Evolutionary conservation across 2,797 vertebrate genomes (phyloP).

Genomic region (Paramormyrops hopkinsi): DNA sequence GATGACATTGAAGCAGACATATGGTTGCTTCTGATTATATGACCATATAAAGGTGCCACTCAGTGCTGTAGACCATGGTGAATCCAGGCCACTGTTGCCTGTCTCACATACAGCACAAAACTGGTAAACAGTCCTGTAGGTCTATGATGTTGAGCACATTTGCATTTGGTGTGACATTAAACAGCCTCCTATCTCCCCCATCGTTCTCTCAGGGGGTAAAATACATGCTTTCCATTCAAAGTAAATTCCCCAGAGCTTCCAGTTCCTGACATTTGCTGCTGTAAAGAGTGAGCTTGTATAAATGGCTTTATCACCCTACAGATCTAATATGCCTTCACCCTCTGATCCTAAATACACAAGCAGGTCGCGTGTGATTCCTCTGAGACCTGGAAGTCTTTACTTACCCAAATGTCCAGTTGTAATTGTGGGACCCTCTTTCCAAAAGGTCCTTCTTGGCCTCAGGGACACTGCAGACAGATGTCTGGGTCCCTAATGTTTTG

Average conservation of each 20-base stretch:
- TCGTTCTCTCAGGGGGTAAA: not conserved
- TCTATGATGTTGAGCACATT: not conserved
- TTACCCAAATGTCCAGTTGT: conserved; percentile 94
- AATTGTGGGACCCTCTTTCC: conserved; percentile 75
- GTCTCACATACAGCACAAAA: not conserved
- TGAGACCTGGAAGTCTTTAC: conserved; percentile 32
- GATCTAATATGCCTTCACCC: not conserved
- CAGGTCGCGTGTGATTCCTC: not conserved
- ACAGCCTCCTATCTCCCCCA: not conserved
- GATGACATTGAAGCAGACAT: conserved; percentile 51
- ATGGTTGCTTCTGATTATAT: not conserved
- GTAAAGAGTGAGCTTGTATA: not conserved
- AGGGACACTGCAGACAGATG: conserved; percentile 85
- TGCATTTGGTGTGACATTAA: not conserved
- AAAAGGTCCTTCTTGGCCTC: conserved; percentile 82
- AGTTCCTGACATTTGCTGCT: not conserved
- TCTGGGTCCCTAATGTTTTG: conserved; percentile 82
- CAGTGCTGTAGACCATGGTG: not conserved
- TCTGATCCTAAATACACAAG: not conserved
- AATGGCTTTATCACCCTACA: not conserved
- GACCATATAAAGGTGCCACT: not conserved
- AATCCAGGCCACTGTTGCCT: not conserved
- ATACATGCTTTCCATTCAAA: not conserved
- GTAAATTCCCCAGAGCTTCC: not conserved
- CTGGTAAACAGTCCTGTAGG: not conserved